Conservation (phyloP, 2,113 vertebrate species). For the Hemichromis elongatus region DNA sequence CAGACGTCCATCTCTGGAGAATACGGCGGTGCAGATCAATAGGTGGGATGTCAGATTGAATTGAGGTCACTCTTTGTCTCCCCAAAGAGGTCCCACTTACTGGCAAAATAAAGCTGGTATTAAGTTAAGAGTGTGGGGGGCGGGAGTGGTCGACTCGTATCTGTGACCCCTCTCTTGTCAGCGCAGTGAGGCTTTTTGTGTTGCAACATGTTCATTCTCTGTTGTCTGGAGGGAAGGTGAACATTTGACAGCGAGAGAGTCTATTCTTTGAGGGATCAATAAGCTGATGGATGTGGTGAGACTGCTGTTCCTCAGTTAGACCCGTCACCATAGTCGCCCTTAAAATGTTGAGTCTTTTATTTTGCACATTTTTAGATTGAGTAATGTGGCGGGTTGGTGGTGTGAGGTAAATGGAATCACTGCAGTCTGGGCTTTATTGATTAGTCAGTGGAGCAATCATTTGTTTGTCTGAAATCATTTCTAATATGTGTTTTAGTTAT, state of each 20-base stretch:
- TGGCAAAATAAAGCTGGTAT: constrained; percentile 43
- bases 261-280: constrained; percentile 36
- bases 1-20: constrained; percentile 45
- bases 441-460: background rate
- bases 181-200: background rate
- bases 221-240: background rate
- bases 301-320: background rate
- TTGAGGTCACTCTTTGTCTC: constrained; percentile 74
- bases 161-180: constrained; percentile 13
- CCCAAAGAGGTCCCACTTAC: constrained; percentile 61
- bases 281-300: constrained; percentile 12
- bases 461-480: background rate
- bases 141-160: background rate
- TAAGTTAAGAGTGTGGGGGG: constrained; percentile 9
- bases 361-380: background rate
- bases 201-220: constrained; percentile 1
- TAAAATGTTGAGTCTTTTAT: background rate
- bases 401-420: background rate
- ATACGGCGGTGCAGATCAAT: constrained; percentile 62
- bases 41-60: constrained; percentile 72
- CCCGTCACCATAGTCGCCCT: background rate
- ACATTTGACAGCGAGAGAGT: background rate
- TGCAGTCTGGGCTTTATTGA: background rate
- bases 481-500: background rate
- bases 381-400: background rate